Evolutionary conservation across 2,888 invertebrate genomes (phyloP), one percentile per base, ranked within the genome.

Genomic region (Rhorus exstirpatorius): DNA sequence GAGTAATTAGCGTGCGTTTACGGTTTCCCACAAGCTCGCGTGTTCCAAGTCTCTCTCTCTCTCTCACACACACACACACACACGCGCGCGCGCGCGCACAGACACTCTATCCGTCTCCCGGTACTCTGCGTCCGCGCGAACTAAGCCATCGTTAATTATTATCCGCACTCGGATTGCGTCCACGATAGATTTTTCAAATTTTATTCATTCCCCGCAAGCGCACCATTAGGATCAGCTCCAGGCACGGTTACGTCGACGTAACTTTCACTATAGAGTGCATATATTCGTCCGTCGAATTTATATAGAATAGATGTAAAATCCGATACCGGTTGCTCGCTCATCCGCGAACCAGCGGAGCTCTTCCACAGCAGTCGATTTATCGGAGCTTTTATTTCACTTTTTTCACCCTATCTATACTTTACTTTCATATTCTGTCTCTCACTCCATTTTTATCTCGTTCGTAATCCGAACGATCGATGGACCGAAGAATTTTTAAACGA

Each of bases 1-100:
- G 80, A 14, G 71, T 84, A 87, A 85, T 87, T 85, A 86, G 53
- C 60, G 51, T 53, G 58, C 80, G 65, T 80, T 79, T 61, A 84
- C 46, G 53, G 67, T 76, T 41, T 44, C 10, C 53, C 67, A 46
- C 38, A 68, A 58, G 44, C 31, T 65, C 78, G 78, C 53, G 38
- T 24, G 55, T 44, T 72, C 38, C 51, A 53, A 7, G 4, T 31
- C 58, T n/a, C 14, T 26, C 44, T 53, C 31, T 41, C 60, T 35
- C 35, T 10, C 49, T 49, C 61, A 12, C 60, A 31, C 63, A 8
- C n/a, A 21, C n/a, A n/a, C n/a, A n/a, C n/a, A n/a, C n/a, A n/a
- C n/a, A n/a, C n/a, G n/a, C n/a, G n/a, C n/a, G n/a, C n/a, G n/a
- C n/a, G n/a, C n/a, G n/a, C n/a, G n/a, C n/a, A n/a, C n/a, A n/a